Evolutionary conservation across 2,888 invertebrate genomes (phyloP).

Genomic region (Punctoribates punctum): DNA sequence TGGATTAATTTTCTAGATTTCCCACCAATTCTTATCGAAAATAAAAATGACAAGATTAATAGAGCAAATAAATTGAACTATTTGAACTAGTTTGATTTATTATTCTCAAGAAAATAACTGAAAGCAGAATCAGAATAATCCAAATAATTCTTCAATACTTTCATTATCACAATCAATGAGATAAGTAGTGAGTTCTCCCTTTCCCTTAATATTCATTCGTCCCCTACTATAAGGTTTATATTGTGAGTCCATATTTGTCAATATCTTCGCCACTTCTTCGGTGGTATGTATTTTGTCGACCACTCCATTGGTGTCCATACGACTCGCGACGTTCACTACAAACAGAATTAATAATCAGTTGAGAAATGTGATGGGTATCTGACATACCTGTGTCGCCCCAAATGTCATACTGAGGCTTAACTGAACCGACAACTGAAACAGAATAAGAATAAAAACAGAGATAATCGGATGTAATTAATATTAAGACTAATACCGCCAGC

Average conservation of each 20-base stretch:
- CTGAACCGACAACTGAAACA: constrained; percentile 75
- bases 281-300: constrained; percentile 76
- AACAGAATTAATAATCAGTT: neutral
- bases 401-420: constrained; percentile 47
- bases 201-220: constrained; percentile 89
- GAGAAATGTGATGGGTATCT: no score
- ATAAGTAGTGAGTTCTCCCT: constrained; percentile 82
- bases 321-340: constrained; percentile 75
- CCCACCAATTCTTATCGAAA: no score
- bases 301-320: constrained; percentile 89
- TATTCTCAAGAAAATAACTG: no score
- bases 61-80: no score
- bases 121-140: neutral
- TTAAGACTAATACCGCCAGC: constrained; percentile 39
- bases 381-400: constrained; percentile 66
- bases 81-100: no score
- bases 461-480: neutral
- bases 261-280: constrained; percentile 73
- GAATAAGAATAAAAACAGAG: neutral
- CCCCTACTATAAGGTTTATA: constrained; percentile 69
- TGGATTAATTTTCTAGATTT: no score
- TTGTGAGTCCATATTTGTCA: constrained; percentile 64
- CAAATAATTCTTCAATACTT: constrained; percentile 9
- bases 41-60: no score
- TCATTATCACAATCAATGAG: constrained; percentile 61